Percentiles rank a stretch among this genome's conserved stretches.
These are phyloP conservation scores for Chloromyia formosa DNA, from an alignment of 2,888 invertebrate species.

Conservation along the genomic window DNA sequence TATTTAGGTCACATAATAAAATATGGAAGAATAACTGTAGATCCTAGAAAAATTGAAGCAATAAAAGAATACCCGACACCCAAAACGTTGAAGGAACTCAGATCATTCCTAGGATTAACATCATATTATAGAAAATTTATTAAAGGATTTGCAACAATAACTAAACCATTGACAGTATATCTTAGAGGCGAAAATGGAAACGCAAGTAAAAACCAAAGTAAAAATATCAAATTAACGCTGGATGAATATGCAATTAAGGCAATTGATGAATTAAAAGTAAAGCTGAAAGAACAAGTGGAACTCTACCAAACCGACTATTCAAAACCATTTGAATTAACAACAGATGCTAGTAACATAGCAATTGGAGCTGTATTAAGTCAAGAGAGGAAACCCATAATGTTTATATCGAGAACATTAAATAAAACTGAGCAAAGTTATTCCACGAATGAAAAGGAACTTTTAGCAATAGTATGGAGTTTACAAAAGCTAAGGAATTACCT, in stretches of 20 bases:
- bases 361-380: slow-evolving; percentile 10
- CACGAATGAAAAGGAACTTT: slow-evolving; percentile 58
- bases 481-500: slow-evolving; percentile 59
- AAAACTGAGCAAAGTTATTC: slow-evolving; percentile 53
- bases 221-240: neutral
- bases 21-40: neutral
- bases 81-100: neutral
- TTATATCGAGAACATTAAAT: slow-evolving; percentile 55
- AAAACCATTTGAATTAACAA: neutral
- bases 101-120: neutral
- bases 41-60: neutral
- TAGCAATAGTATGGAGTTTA: slow-evolving; percentile 57
- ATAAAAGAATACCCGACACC: slow-evolving; percentile 2
- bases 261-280: neutral
- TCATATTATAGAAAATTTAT: slow-evolving; percentile 18
- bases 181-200: neutral
- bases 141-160: neutral
- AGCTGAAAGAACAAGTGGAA: slow-evolving; percentile 12
- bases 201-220: neutral
- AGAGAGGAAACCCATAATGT: slow-evolving; percentile 41
- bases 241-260: neutral
- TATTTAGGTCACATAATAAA: neutral
- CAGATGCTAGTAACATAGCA: neutral
- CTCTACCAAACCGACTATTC: neutral
- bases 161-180: neutral